Base-by-base conservation (phyloP, 2,113 vertebrate genomes). In the Channa argus region DNA sequence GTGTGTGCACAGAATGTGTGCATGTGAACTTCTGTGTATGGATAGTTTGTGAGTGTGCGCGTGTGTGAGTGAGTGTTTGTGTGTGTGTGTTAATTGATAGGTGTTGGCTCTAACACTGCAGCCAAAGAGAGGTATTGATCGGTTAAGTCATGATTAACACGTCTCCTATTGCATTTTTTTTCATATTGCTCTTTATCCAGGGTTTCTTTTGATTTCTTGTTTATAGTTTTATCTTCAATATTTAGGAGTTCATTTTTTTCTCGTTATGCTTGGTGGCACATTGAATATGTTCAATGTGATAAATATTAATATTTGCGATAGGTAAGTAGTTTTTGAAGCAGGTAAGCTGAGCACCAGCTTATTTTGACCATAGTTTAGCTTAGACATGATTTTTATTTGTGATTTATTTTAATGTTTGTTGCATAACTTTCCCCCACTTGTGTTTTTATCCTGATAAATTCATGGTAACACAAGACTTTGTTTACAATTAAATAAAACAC, bases 391-490 rank as follows among this genome's bases (percentile, higher is more conserved):
- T 88, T 83, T 60, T 71, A 51, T 10, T 3, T 61, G 75, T 77
- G 36, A 88, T 85, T 90, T 86, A 84, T 89, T 82, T 24, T 88
- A 89, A 89, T 83, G 74, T 79, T 66, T 84, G 76, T 85, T 64
- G 83, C 86, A 87, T 89, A 82, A 87, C 72, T 71, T 63, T 60
- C 60, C 47, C 79, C 74, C 82, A 66, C 60, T 72, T 68, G 73
- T 54, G 71, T 76, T 71, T 79, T 79, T 79, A 82, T 69, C 62
- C 85, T 85, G 81, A 87, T 84, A 90, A 83, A 88, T 82, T 88
- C 49, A n/a, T 41, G 39, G 54, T 75, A 80, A 88, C 75, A 59
- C 62, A 74, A 78, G 62, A n/a, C 79, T 77, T 79, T 76, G 71
- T 80, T 83, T 77, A 67, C 15, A n/a, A 53, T 64, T 81, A 82